These are phyloP conservation scores for Crenichthys baileyi DNA, from an alignment of 2,797 vertebrate species.

Conservation along the genomic window DNA sequence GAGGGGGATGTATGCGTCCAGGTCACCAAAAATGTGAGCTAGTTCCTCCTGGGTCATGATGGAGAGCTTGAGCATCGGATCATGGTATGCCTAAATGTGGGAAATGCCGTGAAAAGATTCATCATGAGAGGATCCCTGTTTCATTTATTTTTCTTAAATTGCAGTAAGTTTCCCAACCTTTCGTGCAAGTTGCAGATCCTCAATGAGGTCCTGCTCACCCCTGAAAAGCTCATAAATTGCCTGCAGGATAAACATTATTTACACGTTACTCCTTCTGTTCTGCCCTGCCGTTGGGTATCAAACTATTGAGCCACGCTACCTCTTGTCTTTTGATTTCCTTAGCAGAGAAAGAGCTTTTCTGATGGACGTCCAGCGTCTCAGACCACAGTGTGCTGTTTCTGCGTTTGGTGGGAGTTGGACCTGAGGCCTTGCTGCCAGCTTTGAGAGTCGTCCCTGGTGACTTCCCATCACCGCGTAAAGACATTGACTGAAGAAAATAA, in stretches of 20 bases:
- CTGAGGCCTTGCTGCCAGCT: slow-evolving; percentile 83
- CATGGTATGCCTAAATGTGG: slow-evolving; percentile 89
- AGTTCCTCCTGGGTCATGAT: slow-evolving; percentile 97
- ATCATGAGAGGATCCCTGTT: neutral
- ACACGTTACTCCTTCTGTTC: slow-evolving; percentile 3
- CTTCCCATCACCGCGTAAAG: slow-evolving; percentile 89
- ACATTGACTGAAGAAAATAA: slow-evolving; percentile 82
- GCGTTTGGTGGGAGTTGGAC: slow-evolving; percentile 91
- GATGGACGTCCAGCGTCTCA: slow-evolving; percentile 89
- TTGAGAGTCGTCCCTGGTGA: slow-evolving; percentile 88
- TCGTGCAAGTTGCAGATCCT: slow-evolving; percentile 95
- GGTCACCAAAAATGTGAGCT: slow-evolving; percentile 93
- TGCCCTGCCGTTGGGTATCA: neutral
- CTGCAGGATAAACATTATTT: slow-evolving; percentile 70
- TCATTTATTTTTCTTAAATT: neutral
- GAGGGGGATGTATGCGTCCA: slow-evolving; percentile 96
- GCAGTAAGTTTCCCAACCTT: slow-evolving; percentile 81
- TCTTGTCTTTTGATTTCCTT: slow-evolving; percentile 98
- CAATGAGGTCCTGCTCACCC: slow-evolving; percentile 97
- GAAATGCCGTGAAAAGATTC: slow-evolving; percentile 6
- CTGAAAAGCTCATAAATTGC: slow-evolving; percentile 94
- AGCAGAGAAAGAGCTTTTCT: slow-evolving; percentile 90
- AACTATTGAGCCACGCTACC: slow-evolving; percentile 71
- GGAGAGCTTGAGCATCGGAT: slow-evolving; percentile 97
- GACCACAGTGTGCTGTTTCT: slow-evolving; percentile 95